Conservation (phyloP, 2,113 vertebrate genomes). For the Neotoma lepida region DNA sequence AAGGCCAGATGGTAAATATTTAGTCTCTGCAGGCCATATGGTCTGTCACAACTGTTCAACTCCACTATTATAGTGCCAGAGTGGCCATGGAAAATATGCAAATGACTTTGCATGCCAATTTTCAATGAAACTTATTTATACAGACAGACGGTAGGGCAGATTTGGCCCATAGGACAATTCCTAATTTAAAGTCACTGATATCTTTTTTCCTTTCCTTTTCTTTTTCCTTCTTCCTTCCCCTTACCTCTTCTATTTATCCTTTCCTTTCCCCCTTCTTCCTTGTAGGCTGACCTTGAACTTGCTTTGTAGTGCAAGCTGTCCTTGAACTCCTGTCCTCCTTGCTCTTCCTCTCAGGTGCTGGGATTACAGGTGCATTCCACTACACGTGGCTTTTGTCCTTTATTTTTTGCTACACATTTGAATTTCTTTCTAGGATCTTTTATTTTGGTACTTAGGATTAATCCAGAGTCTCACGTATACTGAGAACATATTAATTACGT, state of each 20-base stretch:
- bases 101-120: constrained; percentile 38
- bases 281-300: not conserved
- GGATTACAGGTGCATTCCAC: not conserved
- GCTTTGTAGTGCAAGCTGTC: not conserved
- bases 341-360: not conserved
- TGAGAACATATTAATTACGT: too few species aligned
- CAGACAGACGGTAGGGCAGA: constrained; percentile 12
- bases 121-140: constrained; percentile 57
- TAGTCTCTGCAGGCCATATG: constrained; percentile 10
- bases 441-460: not conserved
- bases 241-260: not conserved
- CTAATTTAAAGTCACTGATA: constrained; percentile 20
- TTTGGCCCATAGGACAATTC: not conserved
- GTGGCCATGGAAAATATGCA: constrained; percentile 19
- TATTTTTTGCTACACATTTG: constrained; percentile 42
- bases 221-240: not conserved
- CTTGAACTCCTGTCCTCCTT: not conserved
- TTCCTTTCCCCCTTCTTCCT: not conserved
- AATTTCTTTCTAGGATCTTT: constrained; percentile 1
- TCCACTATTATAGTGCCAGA: constrained; percentile 8
- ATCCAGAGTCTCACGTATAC: not conserved
- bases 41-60: not conserved
- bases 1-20: constrained; percentile 65
- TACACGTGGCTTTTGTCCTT: not conserved
- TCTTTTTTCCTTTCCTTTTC: not conserved